Evolutionary conservation across 1,140 invertebrate genomes (phyloP).

Genomic region (Wasmannia auropunctata): DNA sequence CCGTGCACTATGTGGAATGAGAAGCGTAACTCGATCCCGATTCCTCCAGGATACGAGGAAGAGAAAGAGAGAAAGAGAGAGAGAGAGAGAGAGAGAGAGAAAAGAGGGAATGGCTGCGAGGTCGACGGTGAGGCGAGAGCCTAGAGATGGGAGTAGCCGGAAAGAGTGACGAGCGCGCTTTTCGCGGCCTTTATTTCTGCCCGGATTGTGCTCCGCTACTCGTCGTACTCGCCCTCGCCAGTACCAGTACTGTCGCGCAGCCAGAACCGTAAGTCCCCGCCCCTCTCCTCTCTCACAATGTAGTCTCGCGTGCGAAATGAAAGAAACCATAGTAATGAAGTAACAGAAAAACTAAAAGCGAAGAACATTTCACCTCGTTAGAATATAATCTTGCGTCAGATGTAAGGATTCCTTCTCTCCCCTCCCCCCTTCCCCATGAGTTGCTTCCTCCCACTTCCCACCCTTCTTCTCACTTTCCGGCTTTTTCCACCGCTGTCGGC

Average conservation of each 20-base stretch:
- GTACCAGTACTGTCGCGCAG: background rate
- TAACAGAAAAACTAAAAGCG: conserved; percentile 18
- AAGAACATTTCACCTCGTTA: background rate
- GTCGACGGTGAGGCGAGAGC: background rate
- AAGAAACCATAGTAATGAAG: background rate
- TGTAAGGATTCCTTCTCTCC: conserved; percentile 10
- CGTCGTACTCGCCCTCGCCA: background rate
- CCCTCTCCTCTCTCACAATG: no score
- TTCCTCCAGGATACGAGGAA: background rate
- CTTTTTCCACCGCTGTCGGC: background rate
- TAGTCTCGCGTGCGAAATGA: conserved; percentile 12
- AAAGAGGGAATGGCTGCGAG: background rate
- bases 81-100: background rate
- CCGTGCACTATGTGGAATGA: conserved; percentile 6
- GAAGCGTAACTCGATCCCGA: conserved; percentile 32
- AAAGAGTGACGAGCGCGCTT: conserved; percentile 31
- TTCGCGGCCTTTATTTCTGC: conserved; percentile 37
- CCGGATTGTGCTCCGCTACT: background rate
- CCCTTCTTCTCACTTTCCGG: no score
- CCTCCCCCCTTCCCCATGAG: background rate
- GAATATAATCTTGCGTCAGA: conserved; percentile 32
- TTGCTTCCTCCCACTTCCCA: no score
- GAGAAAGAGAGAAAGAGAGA: background rate
- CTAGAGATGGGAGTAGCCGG: conserved; percentile 9
- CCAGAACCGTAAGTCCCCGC: background rate